Evolutionary conservation across 2,113 vertebrate genomes (phyloP).

Genomic region (Chamaetylas fuelleborni): DNA sequence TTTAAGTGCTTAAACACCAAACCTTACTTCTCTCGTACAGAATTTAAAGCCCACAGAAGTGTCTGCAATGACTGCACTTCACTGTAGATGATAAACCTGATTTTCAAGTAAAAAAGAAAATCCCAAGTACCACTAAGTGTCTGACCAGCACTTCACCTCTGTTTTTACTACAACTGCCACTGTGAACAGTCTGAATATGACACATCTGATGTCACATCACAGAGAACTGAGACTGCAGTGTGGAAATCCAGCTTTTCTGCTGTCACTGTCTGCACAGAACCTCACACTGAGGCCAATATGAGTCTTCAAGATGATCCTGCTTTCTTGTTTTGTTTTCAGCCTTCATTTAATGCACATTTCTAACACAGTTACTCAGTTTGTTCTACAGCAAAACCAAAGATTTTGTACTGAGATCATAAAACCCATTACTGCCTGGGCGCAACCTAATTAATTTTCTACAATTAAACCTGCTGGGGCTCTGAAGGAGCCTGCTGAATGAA

Average conservation of each 20-base stretch:
- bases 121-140: not conserved
- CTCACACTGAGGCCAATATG: not conserved
- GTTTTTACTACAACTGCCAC: not conserved
- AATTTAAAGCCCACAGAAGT: not conserved
- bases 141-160: not conserved
- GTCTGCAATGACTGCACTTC: not conserved
- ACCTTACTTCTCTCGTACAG: not conserved
- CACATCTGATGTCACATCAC: not conserved
- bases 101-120: not conserved
- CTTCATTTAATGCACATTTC: not conserved
- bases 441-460: not conserved
- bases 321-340: not conserved
- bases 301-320: not conserved
- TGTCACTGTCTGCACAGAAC: not conserved
- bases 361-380: not conserved
- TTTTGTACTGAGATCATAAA: not conserved
- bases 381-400: not conserved
- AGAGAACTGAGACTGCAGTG: not conserved
- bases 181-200: not conserved
- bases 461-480: not conserved
- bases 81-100: not conserved
- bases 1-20: not conserved
- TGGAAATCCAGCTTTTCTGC: not conserved
- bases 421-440: not conserved
- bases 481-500: not conserved